Percentiles rank a stretch among this genome's conserved stretches.
These are phyloP conservation scores for Lasioglossum baleicum DNA, from an alignment of 1,140 invertebrate genomes.

Conservation along the genomic window DNA sequence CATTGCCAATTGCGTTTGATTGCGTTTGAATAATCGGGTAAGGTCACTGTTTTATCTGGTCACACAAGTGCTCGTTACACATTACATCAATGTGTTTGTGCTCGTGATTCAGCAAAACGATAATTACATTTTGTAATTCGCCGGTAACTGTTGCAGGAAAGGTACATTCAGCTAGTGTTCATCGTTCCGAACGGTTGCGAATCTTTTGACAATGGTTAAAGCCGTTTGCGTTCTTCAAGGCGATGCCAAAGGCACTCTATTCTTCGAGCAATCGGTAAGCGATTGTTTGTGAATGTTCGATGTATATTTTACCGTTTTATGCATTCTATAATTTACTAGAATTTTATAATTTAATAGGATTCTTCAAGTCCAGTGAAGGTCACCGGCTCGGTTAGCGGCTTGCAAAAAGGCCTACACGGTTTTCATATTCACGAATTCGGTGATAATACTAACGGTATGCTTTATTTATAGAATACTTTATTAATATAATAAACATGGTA, in stretches of 20 bases:
- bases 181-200: background rate
- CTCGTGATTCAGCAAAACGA: slow-evolving; percentile 69
- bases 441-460: slow-evolving; percentile 92
- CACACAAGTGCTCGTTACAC: background rate
- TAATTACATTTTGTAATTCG: slow-evolving; percentile 12
- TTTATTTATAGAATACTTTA: background rate
- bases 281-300: background rate
- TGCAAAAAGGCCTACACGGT: slow-evolving; percentile 88
- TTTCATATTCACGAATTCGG: slow-evolving; percentile 99
- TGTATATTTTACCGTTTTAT: background rate
- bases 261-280: slow-evolving; percentile 88
- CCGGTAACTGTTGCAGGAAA: slow-evolving; percentile 12
- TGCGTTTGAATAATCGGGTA: background rate
- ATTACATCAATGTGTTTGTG: slow-evolving; percentile 11
- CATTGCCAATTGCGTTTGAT: no score
- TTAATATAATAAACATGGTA: no score
- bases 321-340: background rate
- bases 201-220: slow-evolving; percentile 80
- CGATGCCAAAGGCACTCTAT: slow-evolving; percentile 90
- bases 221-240: slow-evolving; percentile 93
- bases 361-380: slow-evolving; percentile 82
- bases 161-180: background rate
- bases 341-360: slow-evolving; percentile 68
- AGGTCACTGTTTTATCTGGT: slow-evolving; percentile 25
- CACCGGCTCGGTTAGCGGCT: slow-evolving; percentile 86